Evolutionary conservation across 2,797 vertebrate genomes (phyloP), one percentile per base, ranked within the genome.

Genomic region (Astyanax mexicanus): DNA sequence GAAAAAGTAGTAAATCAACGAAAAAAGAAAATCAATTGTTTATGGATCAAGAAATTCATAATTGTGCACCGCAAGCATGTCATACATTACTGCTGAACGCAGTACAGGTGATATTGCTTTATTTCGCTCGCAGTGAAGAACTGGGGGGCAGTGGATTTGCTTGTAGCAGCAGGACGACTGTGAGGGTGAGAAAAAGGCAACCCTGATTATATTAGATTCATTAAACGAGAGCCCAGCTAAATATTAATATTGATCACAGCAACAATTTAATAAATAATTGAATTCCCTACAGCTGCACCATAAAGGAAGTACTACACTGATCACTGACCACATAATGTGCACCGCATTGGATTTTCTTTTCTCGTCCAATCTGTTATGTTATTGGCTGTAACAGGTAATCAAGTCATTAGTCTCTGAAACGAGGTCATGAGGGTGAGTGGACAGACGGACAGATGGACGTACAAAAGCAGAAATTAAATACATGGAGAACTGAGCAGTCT

Each of bases 41-140:
- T 84, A 85, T 83, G 76, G 85, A 88, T 79, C 80, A 62, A 11
- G 51, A 65, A 64, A 4, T 81, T 83, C 86, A 82, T 81, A 80
- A 86, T 84, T 85, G 54, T 49, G 52, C 84, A 84, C 81, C 74
- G 74, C 69, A 74, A 75, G 68, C 76, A 58, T 44, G 67, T 80
- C 21, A 62, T 67, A 83, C 58, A 62, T 69, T 51, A 51, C 40
- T 13, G n/a, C 3, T 74, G 69, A 64, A 29, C 1, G 7, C 40
- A 80, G 69, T 70, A 78, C 7, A 32, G 67, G 71, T 75, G 75
- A 83, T n/a, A 81, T 37, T 47, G 69, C 81, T 80, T 67, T n/a
- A 44, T 65, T 78, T 81, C 35, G n/a, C 1, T 38, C n/a, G n/a
- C n/a, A 17, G 55, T 58, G n/a, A 66, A 52, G 13, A 42, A 67